Base-by-base conservation (phyloP, 2,888 invertebrate species). In the Mayetiola destructor region DNA sequence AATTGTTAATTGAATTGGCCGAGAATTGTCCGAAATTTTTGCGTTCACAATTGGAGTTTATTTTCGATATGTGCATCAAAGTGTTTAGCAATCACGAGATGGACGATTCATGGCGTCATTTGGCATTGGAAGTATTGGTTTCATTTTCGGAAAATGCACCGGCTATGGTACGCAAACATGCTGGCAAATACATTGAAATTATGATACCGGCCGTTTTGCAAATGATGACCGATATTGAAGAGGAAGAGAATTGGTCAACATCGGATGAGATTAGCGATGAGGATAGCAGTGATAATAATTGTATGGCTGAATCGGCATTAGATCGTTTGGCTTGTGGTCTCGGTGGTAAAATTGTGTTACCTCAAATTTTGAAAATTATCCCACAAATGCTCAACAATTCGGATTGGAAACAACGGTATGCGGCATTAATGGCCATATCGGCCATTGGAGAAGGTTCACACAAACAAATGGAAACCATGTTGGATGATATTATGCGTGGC, bases 381-480 rank as follows among this genome's bases (percentile, higher is more conserved):
- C 91, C 94, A 0, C 77, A 77, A 36, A 94, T 97, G 95, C 75
- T 97, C 64, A 77, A 77, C 53, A 85, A 84, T 62, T 77, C 80
- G 12, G 84, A 89, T 66, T 91, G 91, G 91, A 84, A 85, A 64
- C 84, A 86, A 63, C 79, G 90, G n/a, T 92, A 97, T 73, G 97
- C 97, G 40, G 99, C 94, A 2, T 78, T 99, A 36, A 99, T 99
- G 96, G 97, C 97, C 0, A 85, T 99, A 53, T 97, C 96, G 6
- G 93, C 96, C 0, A 89, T 95, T 59, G 97, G 97, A 4, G 99
- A 99, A 76, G 99, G 99, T 21, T 99, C 97, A 69, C 93, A 94
- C 69, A 91, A 94, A 68, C 93, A 96, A 72, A 99, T 99, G 99
- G 95, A 95, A 71, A 78, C 80, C 56, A 84, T 95, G 78, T 77